Conservation (phyloP, 2,797 vertebrate species). For the Heliangelus exortis region DNA sequence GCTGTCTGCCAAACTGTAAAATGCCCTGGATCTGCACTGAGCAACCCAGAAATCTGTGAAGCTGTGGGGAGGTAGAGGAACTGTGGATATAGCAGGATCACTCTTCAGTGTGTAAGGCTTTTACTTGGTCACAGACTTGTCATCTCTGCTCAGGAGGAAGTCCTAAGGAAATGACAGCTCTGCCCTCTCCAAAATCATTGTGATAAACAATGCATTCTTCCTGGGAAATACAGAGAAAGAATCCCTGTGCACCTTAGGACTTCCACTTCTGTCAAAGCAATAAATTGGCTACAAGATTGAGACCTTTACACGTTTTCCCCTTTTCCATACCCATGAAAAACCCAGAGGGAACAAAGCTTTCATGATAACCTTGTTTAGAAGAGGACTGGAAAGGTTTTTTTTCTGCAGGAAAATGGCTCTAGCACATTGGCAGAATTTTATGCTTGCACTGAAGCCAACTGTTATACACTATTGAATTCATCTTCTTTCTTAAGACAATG, state of each 20-base stretch:
- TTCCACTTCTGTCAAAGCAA: background rate
- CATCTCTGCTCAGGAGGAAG: background rate
- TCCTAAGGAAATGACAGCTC: background rate
- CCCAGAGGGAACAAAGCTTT: background rate
- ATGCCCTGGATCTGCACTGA: background rate
- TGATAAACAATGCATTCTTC: background rate
- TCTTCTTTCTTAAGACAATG: background rate
- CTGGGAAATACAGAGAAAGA: background rate
- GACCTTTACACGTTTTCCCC: background rate
- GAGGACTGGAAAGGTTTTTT: background rate
- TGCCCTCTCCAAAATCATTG: background rate
- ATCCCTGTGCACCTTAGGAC: background rate
- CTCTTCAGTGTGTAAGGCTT: background rate
- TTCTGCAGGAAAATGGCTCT: background rate
- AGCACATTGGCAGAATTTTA: background rate
- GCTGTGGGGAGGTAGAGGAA: background rate
- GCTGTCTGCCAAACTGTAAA: background rate
- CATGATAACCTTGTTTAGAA: background rate
- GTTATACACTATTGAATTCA: background rate
- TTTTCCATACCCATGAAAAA: background rate
- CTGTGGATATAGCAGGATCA: background rate
- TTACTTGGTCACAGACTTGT: accelerated
- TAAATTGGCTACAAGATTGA: background rate
- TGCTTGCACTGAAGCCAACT: background rate
- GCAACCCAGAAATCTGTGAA: background rate